Base-by-base conservation (phyloP, 2,888 invertebrate genomes). In the Patella ulyssiponensis region DNA sequence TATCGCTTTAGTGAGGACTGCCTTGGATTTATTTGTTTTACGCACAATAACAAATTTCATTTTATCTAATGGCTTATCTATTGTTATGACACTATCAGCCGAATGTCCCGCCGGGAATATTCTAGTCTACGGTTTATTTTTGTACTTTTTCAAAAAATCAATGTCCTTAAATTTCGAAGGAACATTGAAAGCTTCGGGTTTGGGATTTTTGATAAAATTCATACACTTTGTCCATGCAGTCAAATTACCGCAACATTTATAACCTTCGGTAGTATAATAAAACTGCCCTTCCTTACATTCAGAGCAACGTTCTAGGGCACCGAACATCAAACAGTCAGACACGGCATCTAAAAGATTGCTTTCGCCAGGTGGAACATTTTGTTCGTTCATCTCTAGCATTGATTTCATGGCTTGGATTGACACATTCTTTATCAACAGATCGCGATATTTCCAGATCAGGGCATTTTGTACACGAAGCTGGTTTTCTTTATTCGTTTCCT, bases 171-270 rank as follows among this genome's bases (percentile, higher is more conserved):
- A 93, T 0, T 93, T 93, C 0, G 92, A 86, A 0, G 97, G 95
- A 20, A 98, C 91, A 84, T 92, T 93, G 90, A 97, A 96, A 11
- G 94, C 92, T 9, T 88, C 93, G 78, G 98, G 93, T 81, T 94
- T 93, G 0, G 98, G 98, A 69, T 94, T 94, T 85, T 94, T 94
- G 0, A 94, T 94, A 5, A 94, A 91, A 86, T 94, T 94, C 76
- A 94, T 93, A 91, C 99, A 99, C 91, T 96, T 96, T 0, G 96
- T 95, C 97, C 97, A 99, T 89, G 97, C 98, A 15, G 95, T 95
- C 54, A 96, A 86, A 89, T 95, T 93, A 52, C 97, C 97, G 81
- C 94, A 94, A 91, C 99, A 99, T 81, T 94, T 93, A 90, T 99
- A 99, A 5, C 96, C 96, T 79, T 94, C 93, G 95, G 86, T 81